phyloP scores from a whole-genome alignment of 2,888 invertebrate genomes.

The Zele albiditarsus region DNA sequence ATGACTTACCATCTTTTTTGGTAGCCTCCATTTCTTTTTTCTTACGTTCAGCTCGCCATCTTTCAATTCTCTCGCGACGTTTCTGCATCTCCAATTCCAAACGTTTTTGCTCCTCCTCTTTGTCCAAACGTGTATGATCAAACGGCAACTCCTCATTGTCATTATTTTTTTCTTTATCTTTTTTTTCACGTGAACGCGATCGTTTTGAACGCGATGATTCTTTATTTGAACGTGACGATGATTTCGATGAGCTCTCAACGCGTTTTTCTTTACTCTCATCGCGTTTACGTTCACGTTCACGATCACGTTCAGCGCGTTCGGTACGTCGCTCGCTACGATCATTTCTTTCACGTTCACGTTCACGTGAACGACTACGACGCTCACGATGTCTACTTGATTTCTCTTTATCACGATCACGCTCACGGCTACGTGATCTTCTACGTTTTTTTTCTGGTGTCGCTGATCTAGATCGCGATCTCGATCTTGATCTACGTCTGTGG shows the following conservation, averaged over 20 bases:
- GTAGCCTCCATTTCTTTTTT: conserved; percentile 87
- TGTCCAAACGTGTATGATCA: conserved; percentile 83
- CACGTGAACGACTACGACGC: conserved; percentile 80
- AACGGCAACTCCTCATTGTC: conserved; percentile 76
- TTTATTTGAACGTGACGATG: conserved; percentile 73
- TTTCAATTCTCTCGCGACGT: conserved; percentile 93
- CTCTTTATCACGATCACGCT: conserved; percentile 73
- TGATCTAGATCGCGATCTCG: conserved; percentile 78
- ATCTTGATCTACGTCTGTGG: conserved; percentile 77
- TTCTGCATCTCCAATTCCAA: conserved; percentile 97
- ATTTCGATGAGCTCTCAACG: conserved; percentile 76
- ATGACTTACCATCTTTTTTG: conserved; percentile 84
- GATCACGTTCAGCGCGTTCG: conserved; percentile 76
- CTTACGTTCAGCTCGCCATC: conserved; percentile 95
- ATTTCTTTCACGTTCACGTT: conserved; percentile 76
- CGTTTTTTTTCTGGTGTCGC: conserved; percentile 77
- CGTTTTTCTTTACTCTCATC: conserved; percentile 80
- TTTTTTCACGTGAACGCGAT: conserved; percentile 77
- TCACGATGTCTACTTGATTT: conserved; percentile 74
- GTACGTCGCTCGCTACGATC: conserved; percentile 70
- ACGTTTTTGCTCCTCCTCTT: conserved; percentile 92
- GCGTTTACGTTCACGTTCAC: conserved; percentile 74
- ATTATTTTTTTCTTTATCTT: conserved; percentile 76
- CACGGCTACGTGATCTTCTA: conserved; percentile 77
- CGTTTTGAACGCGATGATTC: conserved; percentile 67